phyloP scores from a whole-genome alignment of 2,797 vertebrate genomes.

The Fringilla coelebs region DNA sequence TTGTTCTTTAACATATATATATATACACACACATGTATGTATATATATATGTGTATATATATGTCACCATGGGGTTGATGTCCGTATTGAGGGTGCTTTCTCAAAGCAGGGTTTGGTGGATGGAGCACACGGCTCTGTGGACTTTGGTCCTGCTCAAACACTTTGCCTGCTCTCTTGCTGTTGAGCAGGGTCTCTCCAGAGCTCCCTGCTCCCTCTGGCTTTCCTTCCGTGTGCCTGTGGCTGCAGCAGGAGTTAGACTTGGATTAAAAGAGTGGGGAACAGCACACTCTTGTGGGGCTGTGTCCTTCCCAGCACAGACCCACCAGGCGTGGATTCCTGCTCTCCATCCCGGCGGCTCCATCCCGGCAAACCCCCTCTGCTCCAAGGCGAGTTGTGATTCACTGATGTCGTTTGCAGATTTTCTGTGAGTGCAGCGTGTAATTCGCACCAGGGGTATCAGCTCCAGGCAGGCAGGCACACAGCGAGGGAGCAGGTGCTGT shows the following conservation, averaged over 20 bases:
- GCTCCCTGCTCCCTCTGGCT: not conserved
- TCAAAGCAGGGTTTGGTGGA: not conserved
- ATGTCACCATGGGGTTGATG: not conserved
- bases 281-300: not conserved
- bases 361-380: not conserved
- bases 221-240: not conserved
- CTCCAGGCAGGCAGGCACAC: not conserved
- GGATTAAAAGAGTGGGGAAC: not conserved
- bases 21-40: not conserved
- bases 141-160: rapidly evolving
- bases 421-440: not conserved
- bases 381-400: not conserved
- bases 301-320: not conserved
- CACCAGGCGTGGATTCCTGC: not conserved
- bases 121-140: rapidly evolving
- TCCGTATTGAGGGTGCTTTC: rapidly evolving
- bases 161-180: rapidly evolving
- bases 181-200: not conserved
- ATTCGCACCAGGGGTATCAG: not conserved
- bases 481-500: not conserved
- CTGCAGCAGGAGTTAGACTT: not conserved
- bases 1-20: rapidly evolving
- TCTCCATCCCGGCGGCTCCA: not conserved
- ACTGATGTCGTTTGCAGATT: not conserved
- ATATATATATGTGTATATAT: not conserved